Percentiles rank a stretch among this genome's conserved stretches.
Conservation (phyloP, 2,113 vertebrate genomes). For the Odobenus rosmarus region DNA sequence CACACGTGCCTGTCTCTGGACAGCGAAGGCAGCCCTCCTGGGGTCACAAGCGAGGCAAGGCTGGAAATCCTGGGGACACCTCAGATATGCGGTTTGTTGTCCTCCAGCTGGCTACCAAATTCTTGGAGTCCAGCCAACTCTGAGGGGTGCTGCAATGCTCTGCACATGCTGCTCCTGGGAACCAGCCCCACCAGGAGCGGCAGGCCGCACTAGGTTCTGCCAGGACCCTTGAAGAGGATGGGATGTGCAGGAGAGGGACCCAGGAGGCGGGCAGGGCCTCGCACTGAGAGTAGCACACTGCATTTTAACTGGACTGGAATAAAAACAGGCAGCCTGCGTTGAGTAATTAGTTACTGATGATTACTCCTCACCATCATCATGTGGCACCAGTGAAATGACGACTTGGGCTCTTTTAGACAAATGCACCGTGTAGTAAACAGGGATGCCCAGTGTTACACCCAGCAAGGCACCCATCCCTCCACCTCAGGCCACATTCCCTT, state of each 20-base stretch:
- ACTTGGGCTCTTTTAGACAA: conserved; percentile 31
- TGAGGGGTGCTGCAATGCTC: not conserved
- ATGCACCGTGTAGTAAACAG: not conserved
- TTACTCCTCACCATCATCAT: conserved; percentile 52
- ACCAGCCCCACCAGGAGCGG: not conserved
- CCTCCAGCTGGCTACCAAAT: not conserved
- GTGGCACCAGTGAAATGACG: conserved; percentile 10
- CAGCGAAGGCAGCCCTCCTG: not conserved
- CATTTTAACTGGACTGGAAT: conserved; percentile 58
- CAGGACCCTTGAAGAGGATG: not conserved
- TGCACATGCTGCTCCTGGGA: not conserved
- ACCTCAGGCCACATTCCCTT: not conserved
- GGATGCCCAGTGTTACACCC: not conserved
- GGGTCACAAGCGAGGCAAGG: not conserved
- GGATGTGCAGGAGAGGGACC: not conserved
- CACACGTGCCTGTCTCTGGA: not conserved
- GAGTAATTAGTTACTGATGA: conserved; percentile 65
- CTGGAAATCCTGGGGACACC: not conserved
- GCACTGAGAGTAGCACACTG: not conserved
- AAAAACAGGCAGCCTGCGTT: conserved; percentile 1
- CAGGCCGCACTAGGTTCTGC: not conserved
- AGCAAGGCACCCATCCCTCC: not conserved
- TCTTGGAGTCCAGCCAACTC: not conserved
- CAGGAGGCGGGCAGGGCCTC: not conserved
- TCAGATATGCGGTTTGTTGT: not conserved